These are phyloP conservation scores for Porites australiensis DNA, from an alignment of 64 coral and sea anemone species.

Conservation along the genomic window DNA sequence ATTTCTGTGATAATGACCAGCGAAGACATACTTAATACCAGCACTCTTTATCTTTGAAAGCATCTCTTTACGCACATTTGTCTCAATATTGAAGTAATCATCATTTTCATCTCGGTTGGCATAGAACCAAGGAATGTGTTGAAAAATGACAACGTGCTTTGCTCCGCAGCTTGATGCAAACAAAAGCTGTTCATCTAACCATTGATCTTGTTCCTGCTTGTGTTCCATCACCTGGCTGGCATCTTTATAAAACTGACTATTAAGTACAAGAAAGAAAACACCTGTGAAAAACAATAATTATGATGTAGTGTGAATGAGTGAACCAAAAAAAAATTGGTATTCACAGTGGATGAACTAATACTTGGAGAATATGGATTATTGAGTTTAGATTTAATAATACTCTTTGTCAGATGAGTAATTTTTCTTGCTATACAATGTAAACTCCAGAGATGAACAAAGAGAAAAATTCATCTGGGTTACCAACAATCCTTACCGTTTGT, in stretches of 20 bases:
- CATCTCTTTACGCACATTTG: conserved; percentile 71
- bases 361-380: too few relatives aligned
- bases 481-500: too few relatives aligned
- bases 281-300: conserved; percentile 45
- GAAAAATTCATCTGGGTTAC: too few relatives aligned
- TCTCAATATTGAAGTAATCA: conserved; percentile 93
- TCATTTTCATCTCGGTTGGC: conserved; percentile 61
- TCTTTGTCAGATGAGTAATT: too few relatives aligned
- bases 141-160: conserved; percentile 92
- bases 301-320: too few relatives aligned
- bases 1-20: conserved; percentile 99
- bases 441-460: too few relatives aligned
- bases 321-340: too few relatives aligned
- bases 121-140: conserved; percentile 99
- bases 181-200: conserved; percentile 87
- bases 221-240: conserved; percentile 67
- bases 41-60: conserved; percentile 87
- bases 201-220: conserved; percentile 79
- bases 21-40: conserved; percentile 94
- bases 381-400: too few relatives aligned
- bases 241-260: conserved; percentile 98
- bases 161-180: conserved; percentile 68
- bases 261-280: conserved; percentile 96
- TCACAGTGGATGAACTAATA: too few relatives aligned
- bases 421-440: too few relatives aligned